Conservation (phyloP, 2,113 vertebrate species). For the Cricetomys ansorgei region DNA sequence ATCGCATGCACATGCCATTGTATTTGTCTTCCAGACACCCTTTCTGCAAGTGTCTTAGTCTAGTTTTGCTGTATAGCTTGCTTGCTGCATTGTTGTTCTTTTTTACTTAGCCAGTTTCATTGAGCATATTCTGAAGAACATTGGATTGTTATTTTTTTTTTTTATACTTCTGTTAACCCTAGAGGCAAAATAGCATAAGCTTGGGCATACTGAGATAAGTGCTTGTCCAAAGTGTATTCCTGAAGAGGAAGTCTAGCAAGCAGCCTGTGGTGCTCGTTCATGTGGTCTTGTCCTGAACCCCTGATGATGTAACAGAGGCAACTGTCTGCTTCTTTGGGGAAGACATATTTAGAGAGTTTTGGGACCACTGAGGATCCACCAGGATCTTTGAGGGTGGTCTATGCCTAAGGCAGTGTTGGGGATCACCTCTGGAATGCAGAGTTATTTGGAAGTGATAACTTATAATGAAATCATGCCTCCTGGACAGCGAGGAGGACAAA, state of each 20-base stretch:
- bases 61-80: neutral
- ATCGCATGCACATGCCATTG: neutral
- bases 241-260: neutral
- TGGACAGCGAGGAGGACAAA: neutral
- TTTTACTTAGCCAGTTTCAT: neutral
- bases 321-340: neutral
- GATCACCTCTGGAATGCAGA: neutral
- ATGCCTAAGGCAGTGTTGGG: neutral
- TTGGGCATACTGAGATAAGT: neutral
- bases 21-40: neutral
- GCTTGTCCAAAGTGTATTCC: neutral
- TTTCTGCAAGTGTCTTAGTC: neutral
- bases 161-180: neutral
- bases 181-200: neutral
- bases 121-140: conserved; percentile 22
- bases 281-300: neutral
- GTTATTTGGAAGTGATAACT: neutral
- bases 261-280: neutral
- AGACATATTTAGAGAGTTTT: neutral
- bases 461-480: neutral
- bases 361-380: neutral
- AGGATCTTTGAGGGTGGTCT: neutral
- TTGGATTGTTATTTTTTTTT: conserved; percentile 34
- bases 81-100: neutral
- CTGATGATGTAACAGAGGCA: neutral